phyloP scores from a whole-genome alignment of 2,113 vertebrate genomes.

The Pedetes capensis region DNA sequence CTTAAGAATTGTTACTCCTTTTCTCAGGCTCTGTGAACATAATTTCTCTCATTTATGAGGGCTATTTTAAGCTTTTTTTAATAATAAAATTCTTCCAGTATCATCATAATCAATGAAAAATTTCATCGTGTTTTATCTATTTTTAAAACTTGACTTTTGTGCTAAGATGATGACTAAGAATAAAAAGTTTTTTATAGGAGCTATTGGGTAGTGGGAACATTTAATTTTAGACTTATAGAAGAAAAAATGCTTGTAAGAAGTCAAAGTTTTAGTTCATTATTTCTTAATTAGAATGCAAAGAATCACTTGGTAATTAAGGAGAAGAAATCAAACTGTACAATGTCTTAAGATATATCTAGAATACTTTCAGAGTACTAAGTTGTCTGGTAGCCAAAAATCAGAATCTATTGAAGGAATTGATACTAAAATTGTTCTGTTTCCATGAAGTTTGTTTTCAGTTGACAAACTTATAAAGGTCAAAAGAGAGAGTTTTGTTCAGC shows the following conservation, averaged over 20 bases:
- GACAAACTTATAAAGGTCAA: constrained; percentile 48
- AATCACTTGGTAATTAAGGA: constrained; percentile 22
- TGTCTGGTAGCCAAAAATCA: constrained; percentile 32
- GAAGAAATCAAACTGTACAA: constrained; percentile 16
- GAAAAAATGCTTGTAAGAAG: background rate
- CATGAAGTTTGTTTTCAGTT: constrained; percentile 53
- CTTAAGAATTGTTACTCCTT: background rate
- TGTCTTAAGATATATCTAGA: constrained; percentile 1
- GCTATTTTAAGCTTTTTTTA: constrained; percentile 22
- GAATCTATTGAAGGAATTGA: background rate
- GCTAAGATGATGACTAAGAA: constrained; percentile 15
- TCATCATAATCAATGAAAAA: constrained; percentile 1
- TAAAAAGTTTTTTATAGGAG: background rate
- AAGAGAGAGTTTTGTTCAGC: background rate
- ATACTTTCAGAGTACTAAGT: constrained; percentile 19
- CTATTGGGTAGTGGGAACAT: background rate
- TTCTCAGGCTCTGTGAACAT: background rate
- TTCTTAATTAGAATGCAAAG: constrained; percentile 45
- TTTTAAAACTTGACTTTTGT: constrained; percentile 45
- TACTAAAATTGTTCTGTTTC: constrained; percentile 9
- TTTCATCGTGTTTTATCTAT: constrained; percentile 37
- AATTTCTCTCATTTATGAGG: constrained; percentile 9
- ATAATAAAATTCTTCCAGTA: constrained; percentile 26
- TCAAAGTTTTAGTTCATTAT: constrained; percentile 24
- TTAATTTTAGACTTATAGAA: constrained; percentile 18